Base-by-base conservation (phyloP, 2,797 vertebrate species). In the Pseudochaenichthys georgianus region DNA sequence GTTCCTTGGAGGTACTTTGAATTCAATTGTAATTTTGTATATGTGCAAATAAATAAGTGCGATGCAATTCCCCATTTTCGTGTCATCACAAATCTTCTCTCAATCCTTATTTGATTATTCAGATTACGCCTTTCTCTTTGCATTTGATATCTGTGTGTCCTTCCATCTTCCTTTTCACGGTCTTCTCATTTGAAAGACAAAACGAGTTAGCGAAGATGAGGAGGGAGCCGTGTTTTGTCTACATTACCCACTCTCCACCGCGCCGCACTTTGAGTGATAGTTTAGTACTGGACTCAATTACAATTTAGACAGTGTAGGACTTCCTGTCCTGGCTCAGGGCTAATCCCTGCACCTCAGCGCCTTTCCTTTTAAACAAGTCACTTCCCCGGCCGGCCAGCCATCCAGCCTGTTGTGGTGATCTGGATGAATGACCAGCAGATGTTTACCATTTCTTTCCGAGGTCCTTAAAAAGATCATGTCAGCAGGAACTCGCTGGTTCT, bases 401-500 rank as follows among this genome's bases (percentile, higher is more conserved):
- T 4, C 28, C 75, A 47, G 77, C 71, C 64, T 86, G 87, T 88
- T 78, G 81, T 90, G 80, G 84, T 83, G 88, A 88, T 88, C 52
- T 87, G 89, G 82, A 88, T 92, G 91, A 95, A 96, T 95, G 93
- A 96, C 89, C 93, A 93, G 95, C 95, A 95, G 94, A 96, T 96
- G 95, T 95, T 98, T 97, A 99, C 98, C 98, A 77, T 98, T 99
- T 95, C 98, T 98, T 94, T 99, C 98, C 21, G 98, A 99, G 19
- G 98, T 99, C 95, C 98, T 96, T 91, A 99, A 94, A 94, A 99
- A 99, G 95, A 99, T 98, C 98, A 99, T 99, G 95, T 99, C 98
- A 79, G 98, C 98, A 87, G 98, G 98, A 92, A 99, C 97, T 70
- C 98, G 94, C 90, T 99, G 98, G 93, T 99, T 99, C 98, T 99